Base-by-base conservation (phyloP, 1,140 invertebrate genomes). In the Heterodera carotae region DNA sequence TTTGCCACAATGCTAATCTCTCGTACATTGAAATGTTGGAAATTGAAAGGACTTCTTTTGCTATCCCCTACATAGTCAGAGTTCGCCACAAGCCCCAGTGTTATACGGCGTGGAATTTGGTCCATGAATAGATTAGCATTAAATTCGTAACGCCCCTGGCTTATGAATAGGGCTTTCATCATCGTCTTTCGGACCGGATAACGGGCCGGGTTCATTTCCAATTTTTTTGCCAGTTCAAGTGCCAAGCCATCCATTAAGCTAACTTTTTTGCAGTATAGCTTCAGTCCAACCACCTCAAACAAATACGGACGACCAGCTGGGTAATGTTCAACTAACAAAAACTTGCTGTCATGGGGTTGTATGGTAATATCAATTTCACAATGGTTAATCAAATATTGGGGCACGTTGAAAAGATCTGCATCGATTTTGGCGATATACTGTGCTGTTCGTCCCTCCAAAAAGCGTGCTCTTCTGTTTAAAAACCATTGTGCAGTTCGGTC, bases 91-190 rank as follows among this genome's bases (percentile, higher is more conserved):
- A 76, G n/a, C 12, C 33, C 75, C 10, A 75, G 25, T 22, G 75
- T 33, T 27, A 76, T 27, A 34, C 71, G 53, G 1, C 75, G 29
- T 0, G 75, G 75, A n/a, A 76, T 76, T n/a, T 31, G 12, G 7
- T 76, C 75, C 75, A 53, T 76, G 27, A 76, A 76, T 72, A 76
- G 2, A 36, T 76, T 76, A 76, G 67, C 27, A 36, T 72, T 76
- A 2, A 76, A 48, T 34, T 25, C 70, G 27, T 33, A 69, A 1
- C 33, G 70, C 4, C 70, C 75, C 31, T 34, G 15, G 22, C 71
- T 76, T 3, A 76, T 75, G 33, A 76, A 76, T 2, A 76, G 12
- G 10, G 70, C 2, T 48, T 76, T 76, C 27, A 76, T 22, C 75
- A 48, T 56, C n/a, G 75, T 48, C 34, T 76, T 72, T 18, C 75